Evolutionary conservation across 1,140 invertebrate species (phyloP).

Genomic region (Achroia grisella): DNA sequence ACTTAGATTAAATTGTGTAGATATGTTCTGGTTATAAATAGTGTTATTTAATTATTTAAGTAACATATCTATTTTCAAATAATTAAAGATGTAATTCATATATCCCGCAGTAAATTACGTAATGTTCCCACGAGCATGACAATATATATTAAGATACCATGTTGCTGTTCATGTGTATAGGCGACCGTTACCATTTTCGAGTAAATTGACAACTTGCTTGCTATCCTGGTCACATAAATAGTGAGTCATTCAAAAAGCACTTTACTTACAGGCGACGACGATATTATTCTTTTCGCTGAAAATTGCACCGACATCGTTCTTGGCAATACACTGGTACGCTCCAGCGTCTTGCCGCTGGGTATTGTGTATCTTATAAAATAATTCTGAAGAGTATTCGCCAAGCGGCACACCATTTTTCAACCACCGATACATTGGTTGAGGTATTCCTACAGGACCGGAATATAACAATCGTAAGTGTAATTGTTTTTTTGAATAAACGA

Average conservation of each 20-base stretch:
- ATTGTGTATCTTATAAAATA: slow-evolving; percentile 87
- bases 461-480: too few species aligned
- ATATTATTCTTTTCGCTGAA: slow-evolving; percentile 91
- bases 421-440: slow-evolving; percentile 92
- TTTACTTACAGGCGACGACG: slow-evolving; percentile 90
- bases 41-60: too few species aligned
- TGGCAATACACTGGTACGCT: slow-evolving; percentile 92
- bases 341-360: slow-evolving; percentile 87
- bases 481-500: neutral
- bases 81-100: too few species aligned
- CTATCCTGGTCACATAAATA: slow-evolving; percentile 4
- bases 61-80: too few species aligned
- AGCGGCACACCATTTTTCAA: slow-evolving; percentile 86
- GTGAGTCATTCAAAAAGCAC: slow-evolving; percentile 13
- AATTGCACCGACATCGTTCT: slow-evolving; percentile 91
- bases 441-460: slow-evolving; percentile 78
- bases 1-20: too few species aligned
- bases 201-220: too few species aligned
- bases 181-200: too few species aligned
- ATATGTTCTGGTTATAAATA: too few species aligned
- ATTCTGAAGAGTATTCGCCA: slow-evolving; percentile 82
- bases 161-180: too few species aligned
- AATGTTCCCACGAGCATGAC: too few species aligned
- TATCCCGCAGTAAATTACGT: too few species aligned
- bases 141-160: too few species aligned